Conservation (phyloP, 2,888 invertebrate genomes). For the Ochropleura leucogaster region DNA sequence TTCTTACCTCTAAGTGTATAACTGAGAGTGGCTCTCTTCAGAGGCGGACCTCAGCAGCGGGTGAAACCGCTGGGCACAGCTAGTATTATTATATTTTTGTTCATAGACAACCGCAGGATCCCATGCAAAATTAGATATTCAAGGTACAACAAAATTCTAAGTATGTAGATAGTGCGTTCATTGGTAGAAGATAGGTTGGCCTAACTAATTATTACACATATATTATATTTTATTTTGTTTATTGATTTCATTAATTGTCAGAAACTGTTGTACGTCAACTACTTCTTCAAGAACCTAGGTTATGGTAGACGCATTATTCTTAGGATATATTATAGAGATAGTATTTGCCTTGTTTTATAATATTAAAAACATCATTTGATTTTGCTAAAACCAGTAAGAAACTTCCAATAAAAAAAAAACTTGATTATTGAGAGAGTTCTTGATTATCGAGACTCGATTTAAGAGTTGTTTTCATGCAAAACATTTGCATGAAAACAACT, state of each 20-base stretch:
- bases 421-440: too few relatives aligned
- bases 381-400: not conserved
- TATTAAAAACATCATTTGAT: not conserved
- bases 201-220: not conserved
- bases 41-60: too few relatives aligned
- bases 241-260: not conserved
- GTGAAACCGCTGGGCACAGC: too few relatives aligned
- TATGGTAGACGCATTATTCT: not conserved
- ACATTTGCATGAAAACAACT: slow-evolving; percentile 8
- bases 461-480: too few relatives aligned
- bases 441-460: too few relatives aligned
- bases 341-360: not conserved
- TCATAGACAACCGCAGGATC: not conserved
- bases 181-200: not conserved
- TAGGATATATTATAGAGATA: not conserved
- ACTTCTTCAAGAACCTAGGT: not conserved
- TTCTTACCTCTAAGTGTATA: too few relatives aligned
- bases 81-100: not conserved
- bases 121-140: not conserved
- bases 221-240: not conserved
- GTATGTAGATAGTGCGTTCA: not conserved
- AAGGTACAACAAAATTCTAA: not conserved
- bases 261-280: not conserved
- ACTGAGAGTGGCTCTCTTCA: too few relatives aligned
- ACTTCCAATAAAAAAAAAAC: slow-evolving; percentile 11